Base-by-base conservation (phyloP, 2,888 invertebrate species). In the Drosophila parthenogenetica region DNA sequence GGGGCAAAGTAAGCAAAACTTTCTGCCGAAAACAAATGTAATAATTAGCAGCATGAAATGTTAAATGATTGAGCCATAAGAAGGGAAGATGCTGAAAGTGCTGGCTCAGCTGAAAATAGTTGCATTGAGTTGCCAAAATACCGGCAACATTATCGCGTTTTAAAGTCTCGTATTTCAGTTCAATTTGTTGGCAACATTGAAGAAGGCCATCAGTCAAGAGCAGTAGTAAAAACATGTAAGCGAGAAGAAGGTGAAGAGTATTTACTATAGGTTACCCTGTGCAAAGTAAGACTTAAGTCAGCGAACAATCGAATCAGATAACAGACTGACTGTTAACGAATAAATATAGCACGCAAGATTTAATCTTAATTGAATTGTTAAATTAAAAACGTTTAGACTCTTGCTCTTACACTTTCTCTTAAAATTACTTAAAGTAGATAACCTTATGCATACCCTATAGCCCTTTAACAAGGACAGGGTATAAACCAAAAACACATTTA, bases 1-100 rank as follows among this genome's bases (percentile, higher is more conserved):
- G 37, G 57, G 78, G 53, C 73, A 58, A 19, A 35, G 53, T 25
- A 10, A 48, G 61, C 14, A 53, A 51, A 69, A 81, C 59, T 59
- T 71, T 67, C 39, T 17, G 19, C 54, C 48, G 35, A 39, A 48
- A 81, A 70, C 85, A 73, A 84, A 84, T 87, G 77, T 60, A 77
- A 79, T 84, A 87, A 87, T 85, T 87, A 81, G 66, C 51, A 45
- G 69, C 48, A 63, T 65, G 67, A 80, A 73, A 67, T 65, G 32
- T 51, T 49, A 40, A 67, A 58, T 64, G 45, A 74, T 62, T 68
- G 39, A 57, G 57, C 49, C 54, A 43, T 19, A 19, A 19, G 43
- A 42, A 25, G 19, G 42, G 46, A 54, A 39, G 25, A 25, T 42
- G 50, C 40, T 16, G 29, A 48, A 25, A 17, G 19, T 43, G 37